Evolutionary conservation across 2,113 vertebrate species (phyloP), one percentile per base, ranked within the genome.

Genomic region (Centropus unirufus): DNA sequence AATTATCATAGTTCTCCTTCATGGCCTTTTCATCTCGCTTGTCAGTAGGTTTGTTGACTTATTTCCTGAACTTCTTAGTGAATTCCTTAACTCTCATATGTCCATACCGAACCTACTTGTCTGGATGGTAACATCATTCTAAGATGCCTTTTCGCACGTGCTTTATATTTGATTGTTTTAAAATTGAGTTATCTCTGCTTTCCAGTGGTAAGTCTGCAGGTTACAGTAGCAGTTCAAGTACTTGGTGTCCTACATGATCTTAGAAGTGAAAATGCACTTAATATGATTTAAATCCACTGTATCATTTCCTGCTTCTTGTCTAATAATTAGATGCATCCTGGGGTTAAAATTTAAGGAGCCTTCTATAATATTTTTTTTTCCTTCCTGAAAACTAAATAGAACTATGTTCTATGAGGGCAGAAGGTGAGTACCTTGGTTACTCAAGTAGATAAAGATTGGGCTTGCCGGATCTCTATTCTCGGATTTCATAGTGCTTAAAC

Each of bases 151-250:
- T 87, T 87, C 58, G 46, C 13, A 73, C 21, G 27, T 73, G 11
- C 40, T 61, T 75, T 95, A 67, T 93, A 26, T 79, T 76, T 76
- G 54, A 93, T 93, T 73, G 36, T 61, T 23, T 83, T 87, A 83
- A 83, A 96, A 93, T 34, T 49, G 78, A 87, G 70, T 61, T 57
- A 7, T 69, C 51, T 86, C 40, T 79, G 49, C 40, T 93, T 92
- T 92, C 76, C 51, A 36, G 5, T 36, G 42, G 13, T 21, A 79
- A 79, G 2, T 79, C 47, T 93, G 22, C 22, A 58, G 58, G 32
- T 73, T 52, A 29, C 36, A 29, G 55, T 64, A 85, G 44, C 54
- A 83, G n/a, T 49, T 61, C 36, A 61, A 64, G 24, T 68, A 73
- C 76, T 94, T 89, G 79, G 40, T 83, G 46, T 88, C 54, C 20